Evolutionary conservation across 2,113 vertebrate genomes (phyloP).

Genomic region (Lucifuga dentata): DNA sequence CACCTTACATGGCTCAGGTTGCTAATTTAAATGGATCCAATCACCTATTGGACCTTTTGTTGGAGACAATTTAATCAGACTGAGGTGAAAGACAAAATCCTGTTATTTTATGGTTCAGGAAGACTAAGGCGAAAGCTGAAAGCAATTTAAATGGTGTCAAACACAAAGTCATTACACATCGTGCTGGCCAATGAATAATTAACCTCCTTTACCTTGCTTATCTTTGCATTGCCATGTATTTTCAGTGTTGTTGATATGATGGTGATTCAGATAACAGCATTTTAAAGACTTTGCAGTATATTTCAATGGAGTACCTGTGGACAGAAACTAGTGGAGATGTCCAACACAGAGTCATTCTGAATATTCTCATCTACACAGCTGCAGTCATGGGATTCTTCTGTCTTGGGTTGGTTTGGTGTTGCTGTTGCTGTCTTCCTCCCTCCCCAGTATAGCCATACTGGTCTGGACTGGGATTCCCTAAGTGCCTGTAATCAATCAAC

Average conservation of each 20-base stretch:
- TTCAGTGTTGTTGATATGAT: slow-evolving; percentile 47
- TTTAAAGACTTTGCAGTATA: slow-evolving; percentile 17
- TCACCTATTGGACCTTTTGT: slow-evolving; percentile 19
- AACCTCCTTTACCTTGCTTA: slow-evolving; percentile 52
- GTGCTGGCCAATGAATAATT: slow-evolving; percentile 35
- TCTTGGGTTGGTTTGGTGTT: slow-evolving; percentile 81
- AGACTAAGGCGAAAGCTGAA: slow-evolving; percentile 15
- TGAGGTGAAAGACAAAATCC: slow-evolving; percentile 24
- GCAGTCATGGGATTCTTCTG: slow-evolving; percentile 92
- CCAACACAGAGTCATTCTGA: slow-evolving; percentile 2
- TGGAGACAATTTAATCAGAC: slow-evolving; percentile 37
- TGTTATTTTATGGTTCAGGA: slow-evolving; percentile 20
- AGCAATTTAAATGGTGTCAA: slow-evolving; percentile 55
- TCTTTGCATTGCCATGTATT: slow-evolving; percentile 36
- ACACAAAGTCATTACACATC: slow-evolving; percentile 37
- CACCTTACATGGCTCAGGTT: background rate
- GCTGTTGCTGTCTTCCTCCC: slow-evolving; percentile 68
- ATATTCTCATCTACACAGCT: slow-evolving; percentile 83
- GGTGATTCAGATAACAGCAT: slow-evolving; percentile 26
- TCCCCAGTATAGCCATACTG: slow-evolving; percentile 75
- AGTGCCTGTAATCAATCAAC: slow-evolving; percentile 71
- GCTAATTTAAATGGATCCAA: slow-evolving; percentile 41
- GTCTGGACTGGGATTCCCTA: slow-evolving; percentile 78
- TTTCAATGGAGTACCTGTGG: slow-evolving; percentile 7
- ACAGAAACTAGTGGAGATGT: slow-evolving; percentile 13